phyloP scores from a whole-genome alignment of 2,113 vertebrate species.

The Rhinopomastus cyanomelas region DNA sequence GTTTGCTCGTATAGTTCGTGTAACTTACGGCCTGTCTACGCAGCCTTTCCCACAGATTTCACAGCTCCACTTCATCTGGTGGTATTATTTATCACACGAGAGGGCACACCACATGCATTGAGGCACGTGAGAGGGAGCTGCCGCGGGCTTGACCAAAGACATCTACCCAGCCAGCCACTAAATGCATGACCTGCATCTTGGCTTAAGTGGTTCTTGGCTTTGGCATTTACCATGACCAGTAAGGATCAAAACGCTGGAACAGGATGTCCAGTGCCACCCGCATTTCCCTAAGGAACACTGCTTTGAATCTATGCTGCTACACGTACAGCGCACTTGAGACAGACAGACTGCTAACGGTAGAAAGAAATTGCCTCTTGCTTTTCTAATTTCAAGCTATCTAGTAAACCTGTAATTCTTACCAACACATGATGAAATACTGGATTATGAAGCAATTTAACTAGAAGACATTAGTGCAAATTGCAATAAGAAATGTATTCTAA shows the following conservation, averaged over 20 bases:
- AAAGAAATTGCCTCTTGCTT: neutral
- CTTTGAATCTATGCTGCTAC: neutral
- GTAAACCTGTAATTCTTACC: neutral
- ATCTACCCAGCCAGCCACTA: accelerated
- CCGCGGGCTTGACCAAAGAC: neutral
- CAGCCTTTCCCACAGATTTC: neutral
- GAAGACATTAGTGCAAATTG: neutral
- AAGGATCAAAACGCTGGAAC: neutral
- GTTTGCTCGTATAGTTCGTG: neutral
- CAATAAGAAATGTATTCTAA: neutral
- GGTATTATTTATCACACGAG: neutral
- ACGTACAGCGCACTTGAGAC: neutral
- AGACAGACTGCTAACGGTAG: neutral
- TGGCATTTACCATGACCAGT: neutral
- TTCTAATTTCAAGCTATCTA: neutral
- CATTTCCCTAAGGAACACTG: neutral
- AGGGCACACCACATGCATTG: accelerated
- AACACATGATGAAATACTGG: neutral
- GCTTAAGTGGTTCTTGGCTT: neutral
- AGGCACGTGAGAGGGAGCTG: neutral
- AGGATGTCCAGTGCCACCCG: neutral
- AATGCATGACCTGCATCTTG: neutral
- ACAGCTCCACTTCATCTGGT: neutral
- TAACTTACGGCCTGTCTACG: neutral
- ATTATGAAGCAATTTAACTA: neutral